Evolutionary conservation across 2,888 invertebrate genomes (phyloP), one percentile per base, ranked within the genome.

Genomic region (Bombyx huttoni): DNA sequence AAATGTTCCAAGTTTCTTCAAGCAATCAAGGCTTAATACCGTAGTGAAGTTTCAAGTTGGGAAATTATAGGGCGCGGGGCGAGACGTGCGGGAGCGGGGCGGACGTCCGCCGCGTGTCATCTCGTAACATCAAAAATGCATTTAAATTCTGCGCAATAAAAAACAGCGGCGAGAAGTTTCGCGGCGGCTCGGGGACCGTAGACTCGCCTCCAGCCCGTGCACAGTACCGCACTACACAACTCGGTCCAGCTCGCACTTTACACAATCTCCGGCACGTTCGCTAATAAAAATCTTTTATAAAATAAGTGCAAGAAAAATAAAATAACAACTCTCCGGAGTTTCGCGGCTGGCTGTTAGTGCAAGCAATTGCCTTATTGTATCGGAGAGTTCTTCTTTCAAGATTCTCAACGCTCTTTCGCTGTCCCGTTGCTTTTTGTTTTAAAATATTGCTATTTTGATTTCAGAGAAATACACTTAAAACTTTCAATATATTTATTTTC

Each of bases 101-200:
- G 80, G 81, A 80, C 81, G 86, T 83, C 85, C 85, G 85, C 86
- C 80, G 87, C 83, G 86, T 88, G 88, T 88, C 88, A 88, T 88
- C 85, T 87, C 86, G 83, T 85, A 83, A 89, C 89, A 89, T 86
- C 89, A 89, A 89, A 89, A 89, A 89, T 89, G 89, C 89, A 89
- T 89, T 89, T 89, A 89, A 85, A 89, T 87, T 87, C 81, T 73
- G 83, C 83, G 86, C 88, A 88, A 88, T 87, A 87, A 88, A 88
- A 88, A 88, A 87, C 84, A 81, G 83, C 80, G 81, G 78, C 80
- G 76, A 75, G 78, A 87, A 87, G 80, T 86, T 88, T 87, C 75
- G 70, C 76, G 73, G 76, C 80, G 81, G 77, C 77, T 76, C 79
- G 79, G 81, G 85, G 76, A 75, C 77, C 77, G 80, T 72, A 75